A percentile compares a stretch with the other conserved stretches of the same genome.
Evolutionary conservation across 2,797 vertebrate species (phyloP).

Genomic region (Saxicola maurus): DNA sequence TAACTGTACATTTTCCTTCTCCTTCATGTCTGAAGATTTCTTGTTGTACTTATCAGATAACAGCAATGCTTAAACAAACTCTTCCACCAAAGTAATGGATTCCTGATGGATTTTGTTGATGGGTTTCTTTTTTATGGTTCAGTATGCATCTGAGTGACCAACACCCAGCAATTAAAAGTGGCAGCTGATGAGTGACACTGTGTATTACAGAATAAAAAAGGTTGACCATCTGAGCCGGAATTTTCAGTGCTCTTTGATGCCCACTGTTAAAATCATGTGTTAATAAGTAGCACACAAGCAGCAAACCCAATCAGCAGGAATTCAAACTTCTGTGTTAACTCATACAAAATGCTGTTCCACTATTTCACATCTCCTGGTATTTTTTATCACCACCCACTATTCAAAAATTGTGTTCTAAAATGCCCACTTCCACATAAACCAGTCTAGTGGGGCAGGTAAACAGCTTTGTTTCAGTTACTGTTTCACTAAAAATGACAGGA

Average conservation of each 20-base stretch:
- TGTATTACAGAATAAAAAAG: not conserved
- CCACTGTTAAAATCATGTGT: not conserved
- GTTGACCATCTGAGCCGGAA: not conserved
- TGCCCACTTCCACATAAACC: not conserved
- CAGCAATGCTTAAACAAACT: not conserved
- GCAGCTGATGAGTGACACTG: not conserved
- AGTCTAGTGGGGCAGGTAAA: not conserved
- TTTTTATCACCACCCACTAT: not conserved
- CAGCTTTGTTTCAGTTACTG: not conserved
- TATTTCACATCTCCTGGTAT: not conserved
- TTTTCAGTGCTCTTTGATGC: not conserved
- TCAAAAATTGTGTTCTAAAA: not conserved
- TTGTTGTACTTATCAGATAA: not conserved
- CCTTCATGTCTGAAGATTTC: not conserved
- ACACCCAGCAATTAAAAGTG: conserved; percentile 1
- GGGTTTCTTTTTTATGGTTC: not conserved
- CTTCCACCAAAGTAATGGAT: not conserved
- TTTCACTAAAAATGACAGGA: not conserved
- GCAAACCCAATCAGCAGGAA: not conserved
- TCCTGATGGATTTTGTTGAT: not conserved
- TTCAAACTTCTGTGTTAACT: not conserved
- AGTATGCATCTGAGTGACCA: not conserved
- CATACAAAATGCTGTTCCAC: not conserved
- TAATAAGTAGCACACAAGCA: not conserved
- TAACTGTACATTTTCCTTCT: not conserved